A percentile compares a stretch with the other conserved stretches of the same genome.
Evolutionary conservation across 2,113 vertebrate genomes (phyloP).

Genomic region (Trematomus loennbergii): DNA sequence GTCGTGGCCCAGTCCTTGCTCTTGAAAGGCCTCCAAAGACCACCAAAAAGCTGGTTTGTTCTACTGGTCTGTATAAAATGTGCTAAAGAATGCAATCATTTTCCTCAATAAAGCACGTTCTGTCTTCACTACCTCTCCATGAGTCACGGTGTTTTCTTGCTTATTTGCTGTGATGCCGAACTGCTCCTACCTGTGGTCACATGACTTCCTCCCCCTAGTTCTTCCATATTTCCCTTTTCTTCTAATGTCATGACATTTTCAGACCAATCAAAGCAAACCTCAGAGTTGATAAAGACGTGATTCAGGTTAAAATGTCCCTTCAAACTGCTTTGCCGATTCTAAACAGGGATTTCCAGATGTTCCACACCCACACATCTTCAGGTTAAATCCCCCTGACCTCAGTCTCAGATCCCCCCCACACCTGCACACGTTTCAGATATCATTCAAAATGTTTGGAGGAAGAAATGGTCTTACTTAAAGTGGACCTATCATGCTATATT

Average conservation of each 20-base stretch:
- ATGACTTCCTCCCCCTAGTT: neutral
- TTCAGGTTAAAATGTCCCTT: constrained; percentile 22
- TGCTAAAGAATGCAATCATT: too few species aligned
- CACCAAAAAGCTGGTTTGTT: too few species aligned
- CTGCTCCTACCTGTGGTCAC: neutral
- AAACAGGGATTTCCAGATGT: neutral
- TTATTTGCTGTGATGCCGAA: neutral
- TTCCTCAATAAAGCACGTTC: too few species aligned
- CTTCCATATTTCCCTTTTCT: constrained; percentile 3
- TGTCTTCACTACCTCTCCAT: too few species aligned
- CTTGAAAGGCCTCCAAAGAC: too few species aligned
- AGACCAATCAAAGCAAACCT: constrained; percentile 2
- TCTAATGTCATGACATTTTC: neutral
- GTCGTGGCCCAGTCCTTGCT: too few species aligned
- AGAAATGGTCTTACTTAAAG: neutral
- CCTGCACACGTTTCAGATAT: neutral
- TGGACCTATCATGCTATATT: too few species aligned
- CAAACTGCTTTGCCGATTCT: neutral
- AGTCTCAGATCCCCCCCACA: neutral
- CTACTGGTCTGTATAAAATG: too few species aligned
- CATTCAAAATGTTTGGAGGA: neutral
- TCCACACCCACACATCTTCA: constrained; percentile 3
- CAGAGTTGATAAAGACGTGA: neutral
- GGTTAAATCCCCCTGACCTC: constrained; percentile 33
- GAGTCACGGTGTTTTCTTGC: too few species aligned